Percentiles rank a stretch among this genome's conserved stretches.
Evolutionary conservation across 2,888 invertebrate genomes (phyloP).

Genomic region (Pammene aurita): DNA sequence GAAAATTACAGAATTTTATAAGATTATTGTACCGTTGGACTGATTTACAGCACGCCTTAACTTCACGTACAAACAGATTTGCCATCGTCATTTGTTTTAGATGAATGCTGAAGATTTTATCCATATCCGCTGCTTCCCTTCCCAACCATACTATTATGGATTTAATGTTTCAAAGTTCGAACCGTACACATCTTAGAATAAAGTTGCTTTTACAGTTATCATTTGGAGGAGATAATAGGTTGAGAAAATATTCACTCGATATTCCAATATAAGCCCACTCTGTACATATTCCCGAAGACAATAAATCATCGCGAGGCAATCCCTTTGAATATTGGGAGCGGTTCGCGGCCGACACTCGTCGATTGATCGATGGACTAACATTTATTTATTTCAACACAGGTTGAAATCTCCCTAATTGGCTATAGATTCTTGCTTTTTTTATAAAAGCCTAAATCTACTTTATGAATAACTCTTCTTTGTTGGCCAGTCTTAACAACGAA

Average conservation of each 20-base stretch:
- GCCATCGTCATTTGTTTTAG: conserved; percentile 37
- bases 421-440: background rate
- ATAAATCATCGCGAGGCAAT: conserved; percentile 51
- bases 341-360: conserved; percentile 44
- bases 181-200: background rate
- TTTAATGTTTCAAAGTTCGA: background rate
- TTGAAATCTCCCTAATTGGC: conserved; percentile 19
- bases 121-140: conserved; percentile 33
- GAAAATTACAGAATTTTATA: conserved; percentile 8
- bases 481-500: background rate
- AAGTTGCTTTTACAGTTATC: background rate
- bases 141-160: background rate
- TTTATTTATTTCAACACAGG: conserved; percentile 45
- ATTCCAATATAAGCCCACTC: conserved; percentile 41
- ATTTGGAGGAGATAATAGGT: background rate
- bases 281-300: conserved; percentile 47
- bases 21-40: background rate
- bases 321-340: conserved; percentile 48
- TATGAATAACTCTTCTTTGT: background rate
- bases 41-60: conserved; percentile 22
- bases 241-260: conserved; percentile 18
- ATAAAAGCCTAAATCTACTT: too few relatives aligned
- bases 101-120: conserved; percentile 41
- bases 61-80: conserved; percentile 33
- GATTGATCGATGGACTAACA: conserved; percentile 47